Conservation (phyloP, 2,113 vertebrate species). For the Oreocharis arfaki region DNA sequence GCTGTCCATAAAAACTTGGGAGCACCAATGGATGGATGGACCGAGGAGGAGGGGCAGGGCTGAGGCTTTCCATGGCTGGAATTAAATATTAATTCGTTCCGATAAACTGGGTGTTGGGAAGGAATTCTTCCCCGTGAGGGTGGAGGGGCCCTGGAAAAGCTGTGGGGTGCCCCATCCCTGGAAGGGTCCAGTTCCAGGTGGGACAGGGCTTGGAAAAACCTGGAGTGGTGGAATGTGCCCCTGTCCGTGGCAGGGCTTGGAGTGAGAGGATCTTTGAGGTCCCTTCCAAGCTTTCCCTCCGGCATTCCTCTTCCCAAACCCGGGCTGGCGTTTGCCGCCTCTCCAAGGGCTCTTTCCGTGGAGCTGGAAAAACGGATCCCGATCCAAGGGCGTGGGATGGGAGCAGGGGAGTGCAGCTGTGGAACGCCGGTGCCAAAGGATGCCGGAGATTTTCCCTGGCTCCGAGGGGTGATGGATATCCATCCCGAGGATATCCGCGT, state of each 20-base stretch:
- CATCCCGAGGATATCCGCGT: not conserved
- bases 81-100: not conserved
- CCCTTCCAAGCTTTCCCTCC: not conserved
- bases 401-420: not conserved
- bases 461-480: not conserved
- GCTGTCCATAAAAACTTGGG: not conserved
- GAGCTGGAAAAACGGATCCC: not conserved
- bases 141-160: not conserved
- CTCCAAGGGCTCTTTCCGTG: not conserved
- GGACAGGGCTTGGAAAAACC: not conserved
- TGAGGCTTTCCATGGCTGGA: not conserved
- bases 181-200: accelerated
- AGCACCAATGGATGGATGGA: not conserved
- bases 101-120: too few species aligned
- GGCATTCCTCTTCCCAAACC: not conserved
- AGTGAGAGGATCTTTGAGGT: too few species aligned
- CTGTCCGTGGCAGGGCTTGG: not conserved
- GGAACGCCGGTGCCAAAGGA: not conserved
- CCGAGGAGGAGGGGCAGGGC: not conserved
- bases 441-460: not conserved
- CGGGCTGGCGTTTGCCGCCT: not conserved
- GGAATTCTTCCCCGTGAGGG: not conserved
- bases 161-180: too few species aligned
- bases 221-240: not conserved
- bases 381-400: not conserved